Conservation (phyloP, 64 coral and sea anemone species). For the Porites australiensis region DNA sequence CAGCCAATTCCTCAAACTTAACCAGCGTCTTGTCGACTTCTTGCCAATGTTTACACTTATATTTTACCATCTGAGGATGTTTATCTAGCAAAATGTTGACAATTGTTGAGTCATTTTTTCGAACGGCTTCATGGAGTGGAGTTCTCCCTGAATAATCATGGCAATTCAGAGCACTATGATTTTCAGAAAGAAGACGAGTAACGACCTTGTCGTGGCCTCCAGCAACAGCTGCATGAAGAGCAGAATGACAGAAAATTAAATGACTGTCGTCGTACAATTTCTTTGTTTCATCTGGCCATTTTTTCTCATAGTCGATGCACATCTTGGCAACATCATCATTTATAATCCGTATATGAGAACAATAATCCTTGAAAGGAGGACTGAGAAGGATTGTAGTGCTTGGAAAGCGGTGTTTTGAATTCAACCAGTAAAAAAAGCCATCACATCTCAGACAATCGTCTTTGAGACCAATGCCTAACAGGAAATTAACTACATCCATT, state of each 20-base stretch:
- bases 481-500: constrained; percentile 3
- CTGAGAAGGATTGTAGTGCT: neutral
- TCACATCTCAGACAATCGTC: constrained; percentile 21
- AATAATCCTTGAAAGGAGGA: neutral
- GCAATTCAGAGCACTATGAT: neutral
- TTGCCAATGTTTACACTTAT: no score
- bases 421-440: constrained; percentile 41
- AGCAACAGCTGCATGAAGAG: constrained; percentile 44
- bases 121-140: constrained; percentile 27
- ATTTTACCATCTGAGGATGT: neutral
- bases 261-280: constrained; percentile 8
- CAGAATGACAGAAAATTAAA: constrained; percentile 25
- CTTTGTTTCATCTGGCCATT: no score
- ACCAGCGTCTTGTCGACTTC: neutral
- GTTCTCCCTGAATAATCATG: constrained; percentile 36
- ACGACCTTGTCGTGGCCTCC: neutral
- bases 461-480: neutral
- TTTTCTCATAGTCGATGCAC: no score
- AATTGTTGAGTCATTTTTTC: neutral
- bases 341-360: neutral
- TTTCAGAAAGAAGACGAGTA: neutral
- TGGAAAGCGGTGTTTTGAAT: neutral
- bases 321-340: no score
- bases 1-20: neutral
- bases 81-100: no score